Conservation (phyloP, 2,888 invertebrate species). For the Unio delphinus region DNA sequence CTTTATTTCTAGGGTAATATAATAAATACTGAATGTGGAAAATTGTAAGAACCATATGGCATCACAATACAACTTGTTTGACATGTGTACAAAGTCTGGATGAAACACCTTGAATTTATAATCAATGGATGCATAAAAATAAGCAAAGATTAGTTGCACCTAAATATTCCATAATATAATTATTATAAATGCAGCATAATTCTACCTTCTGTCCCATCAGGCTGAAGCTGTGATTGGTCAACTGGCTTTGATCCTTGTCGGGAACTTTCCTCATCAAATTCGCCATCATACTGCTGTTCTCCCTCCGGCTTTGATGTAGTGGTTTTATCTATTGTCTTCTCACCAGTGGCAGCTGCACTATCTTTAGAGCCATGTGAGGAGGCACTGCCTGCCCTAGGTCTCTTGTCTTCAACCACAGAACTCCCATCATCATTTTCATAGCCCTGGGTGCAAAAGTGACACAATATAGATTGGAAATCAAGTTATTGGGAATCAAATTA, state of each 20-base stretch:
- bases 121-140: too few species aligned
- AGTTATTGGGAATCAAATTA: too few species aligned
- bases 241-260: constrained; percentile 5
- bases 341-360: constrained; percentile 24
- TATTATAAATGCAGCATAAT: too few species aligned
- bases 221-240: background rate
- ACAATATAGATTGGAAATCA: too few species aligned
- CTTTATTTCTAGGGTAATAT: too few species aligned
- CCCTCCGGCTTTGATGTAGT: constrained; percentile 28
- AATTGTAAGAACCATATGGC: too few species aligned
- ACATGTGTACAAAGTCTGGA: too few species aligned
- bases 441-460: constrained; percentile 22
- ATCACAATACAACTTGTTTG: too few species aligned
- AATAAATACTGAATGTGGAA: too few species aligned
- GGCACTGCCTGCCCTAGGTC: constrained; percentile 37
- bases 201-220: constrained; percentile 33
- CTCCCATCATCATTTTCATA: constrained; percentile 43
- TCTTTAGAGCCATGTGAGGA: constrained; percentile 44
- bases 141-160: too few species aligned
- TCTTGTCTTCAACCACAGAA: constrained; percentile 34
- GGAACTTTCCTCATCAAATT: constrained; percentile 29
- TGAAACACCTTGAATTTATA: too few species aligned
- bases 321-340: constrained; percentile 37
- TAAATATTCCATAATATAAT: too few species aligned
- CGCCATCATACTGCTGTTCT: constrained; percentile 33